Evolutionary conservation across 2,888 invertebrate species (phyloP).

Genomic region (Odiellus spinosus): DNA sequence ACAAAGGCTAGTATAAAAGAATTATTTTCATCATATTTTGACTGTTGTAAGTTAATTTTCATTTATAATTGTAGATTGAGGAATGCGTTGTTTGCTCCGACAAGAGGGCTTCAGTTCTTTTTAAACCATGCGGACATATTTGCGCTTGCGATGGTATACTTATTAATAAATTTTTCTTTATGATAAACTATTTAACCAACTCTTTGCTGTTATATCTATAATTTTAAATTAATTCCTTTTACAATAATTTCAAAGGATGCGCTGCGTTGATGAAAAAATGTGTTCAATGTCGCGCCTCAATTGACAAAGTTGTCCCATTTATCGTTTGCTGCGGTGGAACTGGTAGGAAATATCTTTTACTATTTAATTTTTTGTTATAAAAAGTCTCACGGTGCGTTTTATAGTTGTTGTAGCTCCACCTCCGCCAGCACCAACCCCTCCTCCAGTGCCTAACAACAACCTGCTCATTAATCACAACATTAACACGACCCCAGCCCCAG

Average conservation of each 20-base stretch:
- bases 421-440: background rate
- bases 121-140: slow-evolving; percentile 91
- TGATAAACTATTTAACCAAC: too few species aligned
- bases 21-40: too few species aligned
- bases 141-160: slow-evolving; percentile 61
- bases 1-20: slow-evolving; percentile 58
- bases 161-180: slow-evolving; percentile 5
- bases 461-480: too few species aligned
- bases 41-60: too few species aligned
- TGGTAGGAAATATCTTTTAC: slow-evolving; percentile 9
- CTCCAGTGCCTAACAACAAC: background rate
- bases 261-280: slow-evolving; percentile 94
- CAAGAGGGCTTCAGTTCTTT: slow-evolving; percentile 76
- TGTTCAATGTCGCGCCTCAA: slow-evolving; percentile 78
- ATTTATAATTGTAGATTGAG: slow-evolving; percentile 61
- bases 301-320: slow-evolving; percentile 44
- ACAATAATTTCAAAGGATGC: slow-evolving; percentile 38
- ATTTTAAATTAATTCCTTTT: too few species aligned
- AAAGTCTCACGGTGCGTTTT: too few species aligned
- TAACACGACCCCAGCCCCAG: background rate
- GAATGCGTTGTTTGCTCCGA: slow-evolving; percentile 94
- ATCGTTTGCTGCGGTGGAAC: slow-evolving; percentile 42
- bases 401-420: slow-evolving; percentile 1
- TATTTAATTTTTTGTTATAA: too few species aligned
- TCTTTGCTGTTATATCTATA: too few species aligned